These are phyloP conservation scores for Caenorhabditis angaria DNA, from an alignment of 2,888 invertebrate genomes.

Conservation along the genomic window DNA sequence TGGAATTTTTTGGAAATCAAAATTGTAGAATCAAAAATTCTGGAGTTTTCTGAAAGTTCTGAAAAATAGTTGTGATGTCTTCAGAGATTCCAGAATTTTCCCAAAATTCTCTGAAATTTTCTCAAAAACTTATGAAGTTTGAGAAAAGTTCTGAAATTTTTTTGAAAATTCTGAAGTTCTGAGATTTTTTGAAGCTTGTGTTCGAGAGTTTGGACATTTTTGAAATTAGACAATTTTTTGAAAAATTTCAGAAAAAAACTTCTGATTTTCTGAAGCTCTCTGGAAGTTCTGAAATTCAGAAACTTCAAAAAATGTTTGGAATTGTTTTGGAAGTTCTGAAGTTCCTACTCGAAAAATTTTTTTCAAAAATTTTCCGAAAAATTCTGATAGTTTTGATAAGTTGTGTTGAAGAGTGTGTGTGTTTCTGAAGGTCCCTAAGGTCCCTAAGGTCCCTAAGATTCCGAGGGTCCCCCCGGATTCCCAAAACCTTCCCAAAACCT, in stretches of 20 bases:
- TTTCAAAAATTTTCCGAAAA: neutral
- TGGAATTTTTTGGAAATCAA: conserved; percentile 5
- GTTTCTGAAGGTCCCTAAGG: neutral
- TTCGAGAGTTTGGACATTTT: neutral
- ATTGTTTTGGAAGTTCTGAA: neutral
- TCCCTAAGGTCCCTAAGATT: no score
- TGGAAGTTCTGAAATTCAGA: neutral
- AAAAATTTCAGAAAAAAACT: neutral
- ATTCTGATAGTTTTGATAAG: neutral
- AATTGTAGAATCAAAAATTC: neutral
- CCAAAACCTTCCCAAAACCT: neutral
- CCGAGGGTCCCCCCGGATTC: no score
- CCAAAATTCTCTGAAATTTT: neutral
- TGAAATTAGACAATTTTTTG: neutral
- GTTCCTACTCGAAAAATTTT: neutral
- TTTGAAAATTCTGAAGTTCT: conserved; percentile 8
- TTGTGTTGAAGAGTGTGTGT: neutral
- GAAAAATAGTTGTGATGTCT: neutral
- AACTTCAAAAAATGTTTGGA: neutral
- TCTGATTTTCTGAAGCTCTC: neutral
- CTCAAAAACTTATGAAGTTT: neutral
- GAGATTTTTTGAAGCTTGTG: neutral
- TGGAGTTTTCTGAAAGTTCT: neutral
- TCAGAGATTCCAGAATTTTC: neutral
- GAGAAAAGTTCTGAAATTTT: conserved; percentile 1